Conservation (phyloP, 2,113 vertebrate species). For the Spermophilus dauricus region DNA sequence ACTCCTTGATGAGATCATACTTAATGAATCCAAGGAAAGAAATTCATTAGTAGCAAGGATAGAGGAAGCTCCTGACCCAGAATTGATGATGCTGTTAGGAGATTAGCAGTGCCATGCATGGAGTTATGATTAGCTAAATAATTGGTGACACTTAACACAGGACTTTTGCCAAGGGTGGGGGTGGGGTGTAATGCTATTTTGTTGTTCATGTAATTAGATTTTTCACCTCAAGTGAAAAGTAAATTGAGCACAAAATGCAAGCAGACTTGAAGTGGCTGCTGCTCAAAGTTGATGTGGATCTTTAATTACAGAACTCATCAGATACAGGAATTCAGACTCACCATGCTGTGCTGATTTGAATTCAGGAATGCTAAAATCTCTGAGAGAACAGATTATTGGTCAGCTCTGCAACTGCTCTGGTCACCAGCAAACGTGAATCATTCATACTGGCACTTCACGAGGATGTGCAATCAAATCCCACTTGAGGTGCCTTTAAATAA, state of each 20-base stretch:
- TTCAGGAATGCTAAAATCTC: conserved; percentile 70
- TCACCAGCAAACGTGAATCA: conserved; percentile 61
- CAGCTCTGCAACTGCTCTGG: not conserved
- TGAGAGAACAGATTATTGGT: conserved; percentile 39
- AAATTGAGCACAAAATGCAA: conserved; percentile 76
- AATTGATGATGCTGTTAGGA: conserved; percentile 43
- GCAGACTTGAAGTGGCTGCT: conserved; percentile 69
- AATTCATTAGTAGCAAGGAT: conserved; percentile 67
- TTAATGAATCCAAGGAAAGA: conserved; percentile 52
- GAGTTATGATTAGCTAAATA: conserved; percentile 76
- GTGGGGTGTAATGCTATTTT: conserved; percentile 59
- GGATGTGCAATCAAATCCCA: conserved; percentile 66
- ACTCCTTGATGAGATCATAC: not conserved
- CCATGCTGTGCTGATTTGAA: conserved; percentile 49
- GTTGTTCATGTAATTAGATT: conserved; percentile 78
- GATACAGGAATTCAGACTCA: not conserved
- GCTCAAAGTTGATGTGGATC: conserved; percentile 63
- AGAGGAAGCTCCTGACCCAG: not conserved
- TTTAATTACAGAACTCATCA: conserved; percentile 73
- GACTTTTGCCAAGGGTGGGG: conserved; percentile 64
- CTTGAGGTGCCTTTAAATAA: conserved; percentile 72
- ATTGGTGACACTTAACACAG: conserved; percentile 66
- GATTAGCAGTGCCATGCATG: not conserved
- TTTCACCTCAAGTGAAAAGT: conserved; percentile 71
- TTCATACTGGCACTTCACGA: conserved; percentile 65